These are phyloP conservation scores for Stichopus chloronotus DNA, from an alignment of 35 echinoderm and acorn worm genomes.

Conservation along the genomic window DNA sequence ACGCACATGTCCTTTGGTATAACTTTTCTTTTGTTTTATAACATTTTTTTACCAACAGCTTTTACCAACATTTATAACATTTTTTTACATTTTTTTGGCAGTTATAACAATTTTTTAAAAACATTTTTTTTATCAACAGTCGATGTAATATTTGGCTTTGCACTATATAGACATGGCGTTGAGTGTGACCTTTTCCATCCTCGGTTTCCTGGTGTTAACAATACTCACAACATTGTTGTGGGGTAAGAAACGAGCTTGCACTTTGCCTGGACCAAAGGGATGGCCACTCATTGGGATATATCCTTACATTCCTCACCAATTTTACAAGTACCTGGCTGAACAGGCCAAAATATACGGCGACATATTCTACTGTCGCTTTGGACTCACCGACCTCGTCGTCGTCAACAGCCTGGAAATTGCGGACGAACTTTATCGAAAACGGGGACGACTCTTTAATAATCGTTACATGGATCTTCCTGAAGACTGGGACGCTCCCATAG, in stretches of 20 bases:
- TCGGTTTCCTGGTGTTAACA: neutral
- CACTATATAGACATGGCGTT: too few species aligned
- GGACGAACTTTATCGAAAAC: neutral
- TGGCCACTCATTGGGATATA: slow-evolving; percentile 20
- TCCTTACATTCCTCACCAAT: neutral
- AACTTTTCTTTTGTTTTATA: too few species aligned
- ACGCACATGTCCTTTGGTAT: too few species aligned
- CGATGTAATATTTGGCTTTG: too few species aligned
- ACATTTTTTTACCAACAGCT: too few species aligned
- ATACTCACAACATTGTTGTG: neutral
- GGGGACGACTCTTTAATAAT: neutral
- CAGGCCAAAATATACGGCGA: neutral
- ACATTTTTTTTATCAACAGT: too few species aligned
- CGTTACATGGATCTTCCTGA: neutral
- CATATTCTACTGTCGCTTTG: slow-evolving; percentile 4
- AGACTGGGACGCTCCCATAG: neutral
- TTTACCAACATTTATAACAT: too few species aligned
- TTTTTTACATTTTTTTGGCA: too few species aligned
- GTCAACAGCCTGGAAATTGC: neutral
- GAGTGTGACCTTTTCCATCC: neutral
- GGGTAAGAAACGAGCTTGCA: neutral
- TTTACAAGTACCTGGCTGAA: neutral
- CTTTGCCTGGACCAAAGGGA: slow-evolving; percentile 30
- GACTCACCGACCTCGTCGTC: neutral
- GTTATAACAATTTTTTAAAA: too few species aligned